These are phyloP conservation scores for Cottoperca gobio DNA, from an alignment of 2,797 vertebrate genomes.

Conservation along the genomic window DNA sequence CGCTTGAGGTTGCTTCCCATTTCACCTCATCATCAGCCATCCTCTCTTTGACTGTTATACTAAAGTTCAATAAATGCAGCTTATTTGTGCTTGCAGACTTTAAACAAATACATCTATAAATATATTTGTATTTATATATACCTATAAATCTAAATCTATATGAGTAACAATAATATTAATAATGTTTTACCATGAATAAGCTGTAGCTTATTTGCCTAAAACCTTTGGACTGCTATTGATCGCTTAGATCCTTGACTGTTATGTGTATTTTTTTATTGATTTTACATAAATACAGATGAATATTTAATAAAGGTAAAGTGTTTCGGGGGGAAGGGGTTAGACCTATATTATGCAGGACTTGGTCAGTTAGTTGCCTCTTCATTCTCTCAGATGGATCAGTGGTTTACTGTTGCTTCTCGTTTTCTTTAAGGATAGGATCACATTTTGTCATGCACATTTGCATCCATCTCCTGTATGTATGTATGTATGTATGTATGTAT, in stretches of 20 bases:
- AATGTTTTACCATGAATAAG: slow-evolving; percentile 91
- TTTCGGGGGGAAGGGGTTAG: slow-evolving; percentile 75
- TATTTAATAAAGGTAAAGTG: slow-evolving; percentile 88
- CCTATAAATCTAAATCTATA: slow-evolving; percentile 88
- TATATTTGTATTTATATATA: slow-evolving; percentile 87
- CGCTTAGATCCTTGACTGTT: slow-evolving; percentile 91
- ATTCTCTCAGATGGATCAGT: slow-evolving; percentile 82
- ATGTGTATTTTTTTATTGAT: slow-evolving; percentile 90
- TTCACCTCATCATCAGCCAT: slow-evolving; percentile 88
- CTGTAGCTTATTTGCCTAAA: slow-evolving; percentile 92
- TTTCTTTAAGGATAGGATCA: slow-evolving; percentile 78
- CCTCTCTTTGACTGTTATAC: slow-evolving; percentile 90
- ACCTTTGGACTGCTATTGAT: slow-evolving; percentile 91
- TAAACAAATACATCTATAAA: slow-evolving; percentile 87
- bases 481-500: slow-evolving; percentile 2
- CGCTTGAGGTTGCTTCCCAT: slow-evolving; percentile 84
- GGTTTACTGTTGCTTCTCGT: slow-evolving; percentile 77
- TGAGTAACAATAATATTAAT: slow-evolving; percentile 89
- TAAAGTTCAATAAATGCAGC: slow-evolving; percentile 91
- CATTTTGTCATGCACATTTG: slow-evolving; percentile 82
- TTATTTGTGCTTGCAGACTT: slow-evolving; percentile 92
- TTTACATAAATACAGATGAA: slow-evolving; percentile 89
- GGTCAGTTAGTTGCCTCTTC: slow-evolving; percentile 88
- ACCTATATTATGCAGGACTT: slow-evolving; percentile 88
- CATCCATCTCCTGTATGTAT: slow-evolving; percentile 67